Evolutionary conservation across 2,888 invertebrate genomes (phyloP), one percentile per base, ranked within the genome.

Genomic region (Nomada goodeniana): DNA sequence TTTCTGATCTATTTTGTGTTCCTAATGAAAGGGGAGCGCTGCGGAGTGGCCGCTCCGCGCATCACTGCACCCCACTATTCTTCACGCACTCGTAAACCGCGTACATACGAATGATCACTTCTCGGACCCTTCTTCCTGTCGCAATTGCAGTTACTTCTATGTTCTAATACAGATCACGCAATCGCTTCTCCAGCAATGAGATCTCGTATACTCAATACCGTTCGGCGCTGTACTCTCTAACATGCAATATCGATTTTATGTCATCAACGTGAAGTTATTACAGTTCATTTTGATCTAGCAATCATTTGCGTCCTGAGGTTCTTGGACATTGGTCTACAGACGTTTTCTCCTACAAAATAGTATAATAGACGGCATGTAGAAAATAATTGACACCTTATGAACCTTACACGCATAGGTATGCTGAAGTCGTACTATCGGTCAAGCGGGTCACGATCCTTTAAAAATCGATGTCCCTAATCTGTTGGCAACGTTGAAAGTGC

Each of bases 1-100:
- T 88, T 92, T 86, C 86, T 90, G 67, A n/a, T 52, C 29, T 74
- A 65, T 90, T 87, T 88, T 93, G 89, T 70, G 82, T 71, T 90
- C 93, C 93, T 92, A 85, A 89, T 93, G 86, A 91, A 93, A 93
- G 93, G 93, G 93, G 93, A 93, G 93, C 93, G 92, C 91, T 92
- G 91, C 93, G 93, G 93, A 93, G 93, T 93, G 93, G 93, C 93
- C 93, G 93, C 93, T 93, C 93, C 93, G 93, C 93, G 93, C 93
- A 93, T 93, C 92, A 91, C 89, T 91, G 91, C 92, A 92, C 92
- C 93, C 93, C 92, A 92, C 93, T 92, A 91, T 91, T 91, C 87
- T 88, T 88, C 89, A 89, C 89, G 89, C 90, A 88, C 84, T 88
- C 87, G 88, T 88, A 87, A 89, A 89, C 88, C 90, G 88, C 90